These are phyloP conservation scores for Drosophila quinaria DNA, from an alignment of 2,888 invertebrate genomes.

Conservation along the genomic window DNA sequence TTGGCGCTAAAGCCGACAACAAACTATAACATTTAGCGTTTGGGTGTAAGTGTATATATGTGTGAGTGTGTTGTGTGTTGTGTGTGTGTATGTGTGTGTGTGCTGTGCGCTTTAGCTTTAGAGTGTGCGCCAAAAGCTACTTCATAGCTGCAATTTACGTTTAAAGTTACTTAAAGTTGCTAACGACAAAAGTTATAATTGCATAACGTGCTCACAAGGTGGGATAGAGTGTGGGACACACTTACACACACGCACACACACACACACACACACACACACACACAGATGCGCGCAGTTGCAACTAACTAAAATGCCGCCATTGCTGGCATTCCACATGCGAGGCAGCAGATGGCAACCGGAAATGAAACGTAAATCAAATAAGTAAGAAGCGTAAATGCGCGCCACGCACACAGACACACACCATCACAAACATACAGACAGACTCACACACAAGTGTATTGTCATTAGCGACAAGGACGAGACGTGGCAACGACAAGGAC, in stretches of 20 bases:
- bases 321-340: constrained; percentile 65
- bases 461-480: constrained; percentile 78
- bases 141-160: constrained; percentile 81
- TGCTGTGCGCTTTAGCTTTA: constrained; percentile 52
- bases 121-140: constrained; percentile 79
- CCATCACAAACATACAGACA: constrained; percentile 16
- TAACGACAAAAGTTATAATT: constrained; percentile 85
- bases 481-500: constrained; percentile 59
- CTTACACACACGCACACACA: background rate
- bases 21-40: constrained; percentile 70
- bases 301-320: constrained; percentile 49
- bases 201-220: constrained; percentile 78
- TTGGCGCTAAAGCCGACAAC: constrained; percentile 79
- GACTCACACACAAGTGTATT: constrained; percentile 59
- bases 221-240: constrained; percentile 24
- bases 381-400: constrained; percentile 78
- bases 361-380: constrained; percentile 84
- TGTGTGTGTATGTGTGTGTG: constrained; percentile 14
- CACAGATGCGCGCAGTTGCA: constrained; percentile 38
- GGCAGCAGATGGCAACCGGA: constrained; percentile 83
- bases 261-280: constrained; percentile 10
- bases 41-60: constrained; percentile 28
- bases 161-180: constrained; percentile 83
- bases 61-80: constrained; percentile 13
- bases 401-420: constrained; percentile 37